A percentile compares a stretch with the other conserved stretches of the same genome.
These are phyloP conservation scores for Selene dorsalis DNA, from an alignment of 2,797 vertebrate species.

Conservation along the genomic window DNA sequence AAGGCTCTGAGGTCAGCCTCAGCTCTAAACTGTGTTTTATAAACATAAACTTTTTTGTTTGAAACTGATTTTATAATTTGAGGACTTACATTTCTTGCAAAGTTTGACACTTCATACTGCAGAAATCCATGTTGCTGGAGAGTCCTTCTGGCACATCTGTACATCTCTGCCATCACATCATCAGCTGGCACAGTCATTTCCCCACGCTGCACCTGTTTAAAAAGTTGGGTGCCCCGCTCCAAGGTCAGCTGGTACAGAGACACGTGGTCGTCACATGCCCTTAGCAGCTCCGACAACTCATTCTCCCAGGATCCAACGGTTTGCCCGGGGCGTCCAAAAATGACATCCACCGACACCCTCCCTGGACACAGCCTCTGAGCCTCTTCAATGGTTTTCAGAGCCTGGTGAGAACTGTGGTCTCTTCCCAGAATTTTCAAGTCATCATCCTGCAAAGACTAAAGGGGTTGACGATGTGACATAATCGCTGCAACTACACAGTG, in stretches of 20 bases:
- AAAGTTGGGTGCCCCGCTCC: conserved; percentile 91
- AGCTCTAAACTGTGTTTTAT: neutral
- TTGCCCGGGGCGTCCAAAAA: conserved; percentile 91
- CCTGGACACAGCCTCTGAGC: conserved; percentile 87
- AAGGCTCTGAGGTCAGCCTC: neutral
- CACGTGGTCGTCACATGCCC: conserved; percentile 85
- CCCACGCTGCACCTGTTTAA: conserved; percentile 82
- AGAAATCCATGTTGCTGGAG: conserved; percentile 84
- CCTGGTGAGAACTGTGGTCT: conserved; percentile 87
- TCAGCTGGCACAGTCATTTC: conserved; percentile 76
- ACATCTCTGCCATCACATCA: conserved; percentile 89
- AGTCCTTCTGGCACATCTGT: conserved; percentile 78
- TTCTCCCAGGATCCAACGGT: conserved; percentile 83
- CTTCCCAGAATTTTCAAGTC: conserved; percentile 89
- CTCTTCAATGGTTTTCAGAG: conserved; percentile 82
- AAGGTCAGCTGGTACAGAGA: conserved; percentile 94
- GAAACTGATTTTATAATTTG: neutral
- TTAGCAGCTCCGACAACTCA: conserved; percentile 83
- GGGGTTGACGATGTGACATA: conserved; percentile 9
- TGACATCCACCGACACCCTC: conserved; percentile 89
- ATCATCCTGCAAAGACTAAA: conserved; percentile 86
- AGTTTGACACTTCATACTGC: conserved; percentile 98
- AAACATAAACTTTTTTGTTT: neutral
- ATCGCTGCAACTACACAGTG: neutral
- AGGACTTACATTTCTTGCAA: conserved; percentile 88